These are phyloP conservation scores for Macrotrachela quadricornifera DNA, from an alignment of 1,140 invertebrate genomes.

Conservation along the genomic window DNA sequence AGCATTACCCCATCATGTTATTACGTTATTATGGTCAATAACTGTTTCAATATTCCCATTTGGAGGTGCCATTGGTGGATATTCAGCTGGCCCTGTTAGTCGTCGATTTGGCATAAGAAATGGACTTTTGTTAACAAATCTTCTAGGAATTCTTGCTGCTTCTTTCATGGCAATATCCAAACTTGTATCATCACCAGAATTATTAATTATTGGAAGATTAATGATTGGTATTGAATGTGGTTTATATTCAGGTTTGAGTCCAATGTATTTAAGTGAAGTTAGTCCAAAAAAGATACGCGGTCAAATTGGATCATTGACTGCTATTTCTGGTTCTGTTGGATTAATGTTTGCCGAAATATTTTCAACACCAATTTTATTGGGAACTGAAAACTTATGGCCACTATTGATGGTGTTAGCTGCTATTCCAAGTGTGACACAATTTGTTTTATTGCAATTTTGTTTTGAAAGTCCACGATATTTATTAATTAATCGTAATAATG, in stretches of 20 bases:
- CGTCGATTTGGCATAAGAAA: conserved; percentile 65
- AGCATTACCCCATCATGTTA: not conserved
- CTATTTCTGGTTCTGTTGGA: conserved; percentile 73
- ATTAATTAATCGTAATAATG: conserved; percentile 73
- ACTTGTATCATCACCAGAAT: conserved; percentile 69
- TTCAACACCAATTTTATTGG: conserved; percentile 71
- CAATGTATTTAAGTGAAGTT: conserved; percentile 94
- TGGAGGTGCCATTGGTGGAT: conserved; percentile 70
- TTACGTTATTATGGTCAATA: conserved; percentile 27
- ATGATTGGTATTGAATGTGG: conserved; percentile 57
- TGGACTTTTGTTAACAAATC: conserved; percentile 76
- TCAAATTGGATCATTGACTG: conserved; percentile 55
- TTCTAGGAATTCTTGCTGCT: conserved; percentile 68
- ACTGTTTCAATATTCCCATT: conserved; percentile 64
- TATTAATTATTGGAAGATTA: conserved; percentile 84
- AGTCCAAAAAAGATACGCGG: conserved; percentile 74
- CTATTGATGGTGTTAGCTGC: conserved; percentile 41
- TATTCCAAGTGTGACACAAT: conserved; percentile 66
- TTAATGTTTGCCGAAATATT: conserved; percentile 62
- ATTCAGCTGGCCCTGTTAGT: conserved; percentile 50
- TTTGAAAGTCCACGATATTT: conserved; percentile 73
- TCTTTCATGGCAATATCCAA: conserved; percentile 52
- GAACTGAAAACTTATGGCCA: conserved; percentile 73
- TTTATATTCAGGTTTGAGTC: conserved; percentile 76
- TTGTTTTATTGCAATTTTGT: conserved; percentile 69